Conservation (phyloP, 2,888 invertebrate genomes). For the Suillia variegata region DNA sequence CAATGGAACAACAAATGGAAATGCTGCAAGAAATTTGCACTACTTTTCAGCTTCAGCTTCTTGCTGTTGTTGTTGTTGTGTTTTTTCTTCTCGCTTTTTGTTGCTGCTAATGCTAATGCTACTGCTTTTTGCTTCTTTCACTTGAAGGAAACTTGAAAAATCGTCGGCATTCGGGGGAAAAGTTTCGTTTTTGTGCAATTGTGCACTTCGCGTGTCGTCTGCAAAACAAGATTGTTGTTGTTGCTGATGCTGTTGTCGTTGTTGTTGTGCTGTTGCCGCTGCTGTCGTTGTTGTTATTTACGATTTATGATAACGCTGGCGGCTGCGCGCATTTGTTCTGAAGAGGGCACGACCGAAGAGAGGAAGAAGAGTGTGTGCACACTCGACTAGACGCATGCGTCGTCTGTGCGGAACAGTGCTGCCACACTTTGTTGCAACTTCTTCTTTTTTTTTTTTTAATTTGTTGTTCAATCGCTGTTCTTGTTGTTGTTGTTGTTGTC, state of each 20-base stretch:
- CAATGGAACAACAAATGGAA: neutral
- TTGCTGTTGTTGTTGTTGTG: neutral
- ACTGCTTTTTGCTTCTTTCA: too few species aligned
- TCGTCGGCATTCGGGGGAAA: too few species aligned
- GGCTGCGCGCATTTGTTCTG: neutral
- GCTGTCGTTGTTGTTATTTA: constrained; percentile 14
- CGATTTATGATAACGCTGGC: neutral
- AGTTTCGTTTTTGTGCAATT: neutral
- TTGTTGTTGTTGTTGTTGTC: neutral
- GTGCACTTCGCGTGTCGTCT: too few species aligned
- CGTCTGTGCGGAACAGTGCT: neutral
- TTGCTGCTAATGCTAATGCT: too few species aligned
- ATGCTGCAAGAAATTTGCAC: constrained; percentile 21
- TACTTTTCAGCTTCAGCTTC: constrained; percentile 16
- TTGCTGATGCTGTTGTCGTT: constrained; percentile 23
- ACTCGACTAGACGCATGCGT: constrained; percentile 36
- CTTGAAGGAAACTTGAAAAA: too few species aligned
- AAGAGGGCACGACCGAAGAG: neutral
- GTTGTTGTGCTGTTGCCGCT: constrained; percentile 22
- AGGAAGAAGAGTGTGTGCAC: too few species aligned
- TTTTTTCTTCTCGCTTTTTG: too few species aligned
- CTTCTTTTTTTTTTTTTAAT: neutral
- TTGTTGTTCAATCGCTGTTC: neutral
- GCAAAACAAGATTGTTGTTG: constrained; percentile 11
- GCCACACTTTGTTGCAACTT: neutral